Base-by-base conservation (phyloP, 2,888 invertebrate genomes). In the Tetramorium bicarinatum region DNA sequence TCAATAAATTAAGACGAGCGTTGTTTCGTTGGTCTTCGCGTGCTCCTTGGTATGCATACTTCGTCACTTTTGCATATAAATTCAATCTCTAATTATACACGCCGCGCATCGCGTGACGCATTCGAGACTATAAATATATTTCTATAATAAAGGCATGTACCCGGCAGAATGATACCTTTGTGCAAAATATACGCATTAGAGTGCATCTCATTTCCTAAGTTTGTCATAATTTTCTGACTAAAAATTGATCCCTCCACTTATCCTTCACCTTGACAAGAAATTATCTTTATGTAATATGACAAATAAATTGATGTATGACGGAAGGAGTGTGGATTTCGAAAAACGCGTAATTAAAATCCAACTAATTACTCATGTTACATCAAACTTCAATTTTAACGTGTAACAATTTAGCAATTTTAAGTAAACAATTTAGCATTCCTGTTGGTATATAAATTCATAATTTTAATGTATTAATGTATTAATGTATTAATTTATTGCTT, bases 51-150 rank as follows among this genome's bases (percentile, higher is more conserved):
- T 59, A 41, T 74, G 44, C 59, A 69, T 69, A 69, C 21, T 18
- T 47, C 2, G 13, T 59, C 59, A 21, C 11, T 67, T 34, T 44
- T 79, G 44, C 44, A 77, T 44, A 56, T 47, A 67, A 59, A 47
- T 79, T 29, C 47, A 21, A 47, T 67, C 47, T 56, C 59, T 56
- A 69, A 69, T 79, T 69, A 67, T 67, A 77, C 2, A 54, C 54
- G 54, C 3, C 54, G 54, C 38, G 44, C 62, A 41, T 66, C 41
- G 54, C 54, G 66, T 77, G 54, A 66, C n/a, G 41, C 47, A 62
- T 67, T 54, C 25, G n/a, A 29, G 15, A 29, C 29, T 56, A 67
- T 47, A 56, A 79, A 79, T 79, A 77, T 15, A 41, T 41, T 64
- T 76, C 52, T 34, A 47, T 67, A 56, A 76, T 64, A 76, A 52